phyloP scores from a whole-genome alignment of 2,888 invertebrate species.

The Eupithecia tripunctaria region DNA sequence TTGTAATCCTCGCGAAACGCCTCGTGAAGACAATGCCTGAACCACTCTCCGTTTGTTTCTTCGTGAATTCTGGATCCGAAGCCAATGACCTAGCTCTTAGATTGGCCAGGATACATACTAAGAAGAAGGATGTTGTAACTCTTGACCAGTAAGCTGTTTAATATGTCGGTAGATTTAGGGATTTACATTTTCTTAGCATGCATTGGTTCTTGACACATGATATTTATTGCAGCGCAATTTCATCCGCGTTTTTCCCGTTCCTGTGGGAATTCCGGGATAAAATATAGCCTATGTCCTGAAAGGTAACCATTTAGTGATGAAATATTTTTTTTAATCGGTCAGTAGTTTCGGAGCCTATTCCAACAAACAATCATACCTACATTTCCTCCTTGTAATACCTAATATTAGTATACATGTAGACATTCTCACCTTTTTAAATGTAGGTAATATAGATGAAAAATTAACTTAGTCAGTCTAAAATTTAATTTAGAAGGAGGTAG shows the following conservation, averaged over 20 bases:
- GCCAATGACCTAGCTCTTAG: slow-evolving; percentile 98
- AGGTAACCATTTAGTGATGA: too few relatives aligned
- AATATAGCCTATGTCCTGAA: too few relatives aligned
- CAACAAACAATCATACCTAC: too few relatives aligned
- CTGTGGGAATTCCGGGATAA: too few relatives aligned
- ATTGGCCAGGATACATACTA: slow-evolving; percentile 94
- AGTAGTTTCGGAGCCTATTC: too few relatives aligned
- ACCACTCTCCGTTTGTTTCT: slow-evolving; percentile 94
- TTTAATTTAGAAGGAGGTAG: not conserved
- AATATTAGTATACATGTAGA: too few relatives aligned
- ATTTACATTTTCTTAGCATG: slow-evolving; percentile 3
- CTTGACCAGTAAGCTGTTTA: slow-evolving; percentile 95
- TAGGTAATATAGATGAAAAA: not conserved
- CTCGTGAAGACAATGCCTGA: slow-evolving; percentile 93
- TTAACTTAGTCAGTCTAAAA: not conserved
- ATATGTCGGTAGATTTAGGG: slow-evolving; percentile 13
- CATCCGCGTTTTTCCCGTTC: too few relatives aligned
- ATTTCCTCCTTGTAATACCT: too few relatives aligned
- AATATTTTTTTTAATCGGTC: too few relatives aligned
- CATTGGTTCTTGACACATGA: not conserved
- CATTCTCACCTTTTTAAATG: not conserved
- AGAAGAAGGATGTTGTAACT: slow-evolving; percentile 94
- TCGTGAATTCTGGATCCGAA: slow-evolving; percentile 99
- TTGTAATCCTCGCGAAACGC: slow-evolving; percentile 95
- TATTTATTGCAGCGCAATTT: not conserved